Evolutionary conservation across 2,888 invertebrate genomes (phyloP), one percentile per base, ranked within the genome.

Genomic region (Drymonia ruficornis): DNA sequence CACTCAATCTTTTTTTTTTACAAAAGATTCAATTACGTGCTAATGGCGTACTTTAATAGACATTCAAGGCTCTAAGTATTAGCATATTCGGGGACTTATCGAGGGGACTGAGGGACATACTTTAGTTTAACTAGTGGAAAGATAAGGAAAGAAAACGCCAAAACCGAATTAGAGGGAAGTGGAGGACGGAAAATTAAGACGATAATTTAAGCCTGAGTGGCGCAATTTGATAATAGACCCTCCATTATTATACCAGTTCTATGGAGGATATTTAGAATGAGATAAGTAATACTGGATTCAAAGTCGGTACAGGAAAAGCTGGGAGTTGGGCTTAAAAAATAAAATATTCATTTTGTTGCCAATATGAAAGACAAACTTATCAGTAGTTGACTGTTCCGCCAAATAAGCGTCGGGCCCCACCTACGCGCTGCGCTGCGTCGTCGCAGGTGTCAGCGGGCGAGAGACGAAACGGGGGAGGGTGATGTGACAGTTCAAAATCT

Each of bases 141-240:
- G 42, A 55, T 46, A 56, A 40, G 31, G 42, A 53, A 65, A 55
- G 36, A 36, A 36, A 36, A 40, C 50, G 15, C 44, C 52, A 46
- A 52, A 44, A 57, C 53, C 51, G 23, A 34, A 52, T 31, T 16
- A 55, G 52, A 36, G n/a, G 36, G n/a, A 54, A 50, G 38, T 45
- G 44, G 19, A 38, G 49, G 29, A 42, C 43, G 43, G 53, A 42
- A 57, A 69, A 53, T 56, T 12, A 51, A 50, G 50, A 48, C 40
- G 55, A 65, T 49, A 18, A 53, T 42, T 52, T 51, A 7, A 8
- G 4, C 2, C 52, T 49, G 56, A 42, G 34, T 38, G 52, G 19
- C 40, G 46, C 51, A 28, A 38, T 60, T 55, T 42, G 9, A 47
- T 38, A 64, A 68, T 56, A 31, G 36, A 38, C 36, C 28, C 6